Evolutionary conservation across 2,888 invertebrate species (phyloP), one percentile per base, ranked within the genome.

Genomic region (Beris chalybata): DNA sequence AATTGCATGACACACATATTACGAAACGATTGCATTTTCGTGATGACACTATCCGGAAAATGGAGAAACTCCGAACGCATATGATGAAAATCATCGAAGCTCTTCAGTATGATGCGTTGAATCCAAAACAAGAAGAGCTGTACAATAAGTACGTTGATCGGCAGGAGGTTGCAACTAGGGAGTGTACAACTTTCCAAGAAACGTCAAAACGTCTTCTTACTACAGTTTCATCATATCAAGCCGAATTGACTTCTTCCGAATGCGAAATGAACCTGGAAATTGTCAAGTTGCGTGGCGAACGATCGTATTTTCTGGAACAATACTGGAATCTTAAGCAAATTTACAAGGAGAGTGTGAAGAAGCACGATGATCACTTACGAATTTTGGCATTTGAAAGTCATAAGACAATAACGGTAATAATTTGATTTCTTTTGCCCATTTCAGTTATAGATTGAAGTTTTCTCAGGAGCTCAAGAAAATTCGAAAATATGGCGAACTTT

Each of bases 401-500:
- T 64, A 68, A 72, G 1, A 30, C 75, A 4, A 70, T 73, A 5
- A 75, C 77, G 73, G 78, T 79, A 54, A 30, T n/a, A 30, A 54
- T 43, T 54, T 15, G 32, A n/a, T 22, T 32, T 1, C 4, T 53
- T n/a, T 13, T 54, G 31, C 22, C 5, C 48, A 22, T 22, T 22
- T 22, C 22, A 22, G 22, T 22, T 22, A 22, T 22, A 22, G 22
- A 22, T 22, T 1, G 22, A 22, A 22, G 22, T 3, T 48, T 48
- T 15, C 12, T 6, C 15, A 64, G 79, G 71, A 73, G 67, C 73
- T 71, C 15, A 68, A 71, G 48, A 71, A 72, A 15, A 48, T 74
- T 12, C 72, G 74, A 1, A 76, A 75, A 63, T 73, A 74, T 38
- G 80, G 80, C 0, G 77, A 78, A 30, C 67, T 76, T 4, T 59